phyloP scores from a whole-genome alignment of 2,113 vertebrate genomes.

The Puntigrus tetrazona region DNA sequence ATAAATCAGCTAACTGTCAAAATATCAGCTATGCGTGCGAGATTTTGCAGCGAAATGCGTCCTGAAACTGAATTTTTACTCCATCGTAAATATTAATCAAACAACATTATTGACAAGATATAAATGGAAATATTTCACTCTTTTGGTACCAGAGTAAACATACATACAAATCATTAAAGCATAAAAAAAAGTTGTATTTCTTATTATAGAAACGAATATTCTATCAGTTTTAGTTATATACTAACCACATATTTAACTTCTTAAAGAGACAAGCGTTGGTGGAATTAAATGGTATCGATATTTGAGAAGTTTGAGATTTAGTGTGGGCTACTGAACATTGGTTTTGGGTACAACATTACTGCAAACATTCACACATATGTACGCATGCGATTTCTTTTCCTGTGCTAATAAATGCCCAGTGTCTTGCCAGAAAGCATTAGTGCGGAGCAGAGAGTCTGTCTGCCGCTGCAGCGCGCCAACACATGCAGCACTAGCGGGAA shows the following conservation, averaged over 20 bases:
- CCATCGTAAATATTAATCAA: too few relatives aligned
- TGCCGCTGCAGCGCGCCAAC: constrained; percentile 19
- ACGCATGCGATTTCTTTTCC: background rate
- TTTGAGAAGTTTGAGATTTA: background rate
- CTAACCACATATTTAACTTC: background rate
- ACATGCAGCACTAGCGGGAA: constrained; percentile 37
- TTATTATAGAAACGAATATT: too few relatives aligned
- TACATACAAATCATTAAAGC: too few relatives aligned
- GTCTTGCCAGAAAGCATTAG: constrained; percentile 42
- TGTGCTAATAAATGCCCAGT: constrained; percentile 33
- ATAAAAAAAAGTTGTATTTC: too few relatives aligned
- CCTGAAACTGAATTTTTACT: too few relatives aligned
- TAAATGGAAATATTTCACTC: too few relatives aligned
- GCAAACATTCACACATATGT: constrained; percentile 12
- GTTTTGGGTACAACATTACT: background rate
- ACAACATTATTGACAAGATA: too few relatives aligned
- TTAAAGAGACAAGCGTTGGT: background rate
- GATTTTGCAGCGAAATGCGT: background rate
- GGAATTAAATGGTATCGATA: background rate
- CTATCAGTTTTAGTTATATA: too few relatives aligned
- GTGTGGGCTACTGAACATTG: background rate
- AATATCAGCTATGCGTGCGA: background rate
- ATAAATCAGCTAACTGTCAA: background rate
- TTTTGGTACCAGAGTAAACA: too few relatives aligned
- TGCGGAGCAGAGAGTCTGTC: constrained; percentile 37